Evolutionary conservation across 2,797 vertebrate genomes (phyloP).

Genomic region (Cyprinodon diabolis): DNA sequence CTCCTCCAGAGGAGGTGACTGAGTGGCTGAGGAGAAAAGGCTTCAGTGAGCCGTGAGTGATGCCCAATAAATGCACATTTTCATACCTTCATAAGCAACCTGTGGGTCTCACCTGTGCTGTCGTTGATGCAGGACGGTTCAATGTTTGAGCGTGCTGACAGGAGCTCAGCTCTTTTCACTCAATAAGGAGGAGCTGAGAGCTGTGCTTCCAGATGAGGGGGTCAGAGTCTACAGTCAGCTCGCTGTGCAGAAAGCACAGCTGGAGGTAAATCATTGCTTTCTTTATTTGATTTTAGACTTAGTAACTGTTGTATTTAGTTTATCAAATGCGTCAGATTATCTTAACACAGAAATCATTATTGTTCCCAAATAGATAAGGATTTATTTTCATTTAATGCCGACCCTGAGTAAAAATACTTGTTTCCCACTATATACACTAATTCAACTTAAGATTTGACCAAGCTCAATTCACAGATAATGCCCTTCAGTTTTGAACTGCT

Average conservation of each 20-base stretch:
- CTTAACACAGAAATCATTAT: too few species aligned
- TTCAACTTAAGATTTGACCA: too few species aligned
- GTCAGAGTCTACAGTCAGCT: constrained; percentile 90
- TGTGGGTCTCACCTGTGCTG: not conserved
- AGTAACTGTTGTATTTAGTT: too few species aligned
- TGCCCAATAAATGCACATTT: not conserved
- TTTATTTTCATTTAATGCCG: too few species aligned
- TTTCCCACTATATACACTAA: too few species aligned
- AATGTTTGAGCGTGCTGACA: constrained; percentile 83
- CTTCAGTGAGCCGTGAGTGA: constrained; percentile 86
- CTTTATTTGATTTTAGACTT: too few species aligned
- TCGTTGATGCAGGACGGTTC: constrained; percentile 78
- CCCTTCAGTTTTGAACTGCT: too few species aligned
- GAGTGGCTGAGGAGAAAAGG: constrained; percentile 88
- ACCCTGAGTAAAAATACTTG: too few species aligned
- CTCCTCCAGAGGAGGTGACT: constrained; percentile 79
- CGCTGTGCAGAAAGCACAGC: constrained; percentile 84
- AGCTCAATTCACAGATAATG: too few species aligned
- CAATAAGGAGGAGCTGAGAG: constrained; percentile 83
- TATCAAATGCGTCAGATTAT: too few species aligned
- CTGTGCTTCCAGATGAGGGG: constrained; percentile 86
- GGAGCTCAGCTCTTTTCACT: constrained; percentile 87
- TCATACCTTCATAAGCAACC: not conserved
- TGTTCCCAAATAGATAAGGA: too few species aligned
- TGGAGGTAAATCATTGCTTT: constrained; percentile 76